Conservation (phyloP, 1,140 invertebrate species). For the Drosophila persimilis region DNA sequence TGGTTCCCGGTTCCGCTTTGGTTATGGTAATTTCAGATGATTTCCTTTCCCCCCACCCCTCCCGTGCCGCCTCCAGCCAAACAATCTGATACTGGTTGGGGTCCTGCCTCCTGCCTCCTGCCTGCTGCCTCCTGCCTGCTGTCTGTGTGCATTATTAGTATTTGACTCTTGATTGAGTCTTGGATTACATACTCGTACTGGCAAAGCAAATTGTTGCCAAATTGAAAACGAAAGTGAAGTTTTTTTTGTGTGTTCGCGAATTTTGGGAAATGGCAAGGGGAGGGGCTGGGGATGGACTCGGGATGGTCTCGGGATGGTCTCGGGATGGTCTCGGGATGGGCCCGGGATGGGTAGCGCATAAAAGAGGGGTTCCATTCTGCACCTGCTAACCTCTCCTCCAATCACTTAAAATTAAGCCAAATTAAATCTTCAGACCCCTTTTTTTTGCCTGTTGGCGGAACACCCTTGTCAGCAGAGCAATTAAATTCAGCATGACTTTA, state of each 20-base stretch:
- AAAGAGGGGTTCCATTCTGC: not conserved
- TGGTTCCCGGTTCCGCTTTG: conserved; percentile 25
- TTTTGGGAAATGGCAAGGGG: not conserved
- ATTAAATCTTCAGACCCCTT: conserved; percentile 25
- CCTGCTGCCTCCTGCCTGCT: not conserved
- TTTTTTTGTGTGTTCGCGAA: not conserved
- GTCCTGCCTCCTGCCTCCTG: not conserved
- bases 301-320: no score
- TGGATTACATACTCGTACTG: conserved; percentile 33
- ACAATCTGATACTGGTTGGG: conserved; percentile 25
- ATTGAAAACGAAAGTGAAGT: conserved; percentile 46
- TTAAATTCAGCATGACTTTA: conserved; percentile 69
- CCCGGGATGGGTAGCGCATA: no score
- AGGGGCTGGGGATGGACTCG: no score
- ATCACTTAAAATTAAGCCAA: conserved; percentile 10
- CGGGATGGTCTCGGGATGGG: no score
- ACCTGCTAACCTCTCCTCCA: conserved; percentile 26
- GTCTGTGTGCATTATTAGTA: conserved; percentile 66
- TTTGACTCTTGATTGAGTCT: conserved; percentile 69
- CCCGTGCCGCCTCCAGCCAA: conserved; percentile 20
- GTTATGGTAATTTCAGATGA: conserved; percentile 64
- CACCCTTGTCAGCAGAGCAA: conserved; percentile 65
- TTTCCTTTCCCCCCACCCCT: conserved; percentile 7
- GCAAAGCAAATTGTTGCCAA: conserved; percentile 54
- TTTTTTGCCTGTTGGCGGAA: conserved; percentile 5